Percentiles rank a stretch among this genome's conserved stretches.
phyloP scores from a whole-genome alignment of 1,140 invertebrate genomes.

The Magallana angulata region DNA sequence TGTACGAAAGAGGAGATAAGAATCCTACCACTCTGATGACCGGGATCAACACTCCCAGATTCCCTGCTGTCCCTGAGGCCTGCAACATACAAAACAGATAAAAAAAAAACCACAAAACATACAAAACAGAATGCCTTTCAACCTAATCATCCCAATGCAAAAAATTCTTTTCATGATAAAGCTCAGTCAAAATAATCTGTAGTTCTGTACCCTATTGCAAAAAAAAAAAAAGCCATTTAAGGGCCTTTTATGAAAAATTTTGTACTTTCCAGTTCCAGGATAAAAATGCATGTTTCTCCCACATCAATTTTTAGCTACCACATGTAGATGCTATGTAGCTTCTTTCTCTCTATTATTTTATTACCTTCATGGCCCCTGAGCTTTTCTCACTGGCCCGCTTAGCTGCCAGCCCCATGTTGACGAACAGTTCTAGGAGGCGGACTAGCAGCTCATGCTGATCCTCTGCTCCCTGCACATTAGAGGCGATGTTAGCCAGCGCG shows the following conservation, averaged over 20 bases:
- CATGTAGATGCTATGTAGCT: no score
- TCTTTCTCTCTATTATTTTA: not conserved
- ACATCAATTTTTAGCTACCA: no score
- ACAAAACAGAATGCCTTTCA: no score
- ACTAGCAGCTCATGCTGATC: slow-evolving; percentile 93
- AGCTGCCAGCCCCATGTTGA: slow-evolving; percentile 97
- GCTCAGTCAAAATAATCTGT: no score
- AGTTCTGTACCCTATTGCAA: no score
- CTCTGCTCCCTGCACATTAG: slow-evolving; percentile 92
- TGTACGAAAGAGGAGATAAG: not conserved
- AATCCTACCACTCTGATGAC: slow-evolving; percentile 89
- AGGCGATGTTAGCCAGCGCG: slow-evolving; percentile 87
- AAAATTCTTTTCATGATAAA: no score
- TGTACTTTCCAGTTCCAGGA: no score
- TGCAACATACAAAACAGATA: slow-evolving; percentile 67
- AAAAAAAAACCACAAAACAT: no score
- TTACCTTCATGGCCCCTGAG: slow-evolving; percentile 85
- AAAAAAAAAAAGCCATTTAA: no score
- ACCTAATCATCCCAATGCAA: no score
- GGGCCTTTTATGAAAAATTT: no score
- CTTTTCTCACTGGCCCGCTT: slow-evolving; percentile 95
- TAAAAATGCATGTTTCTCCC: no score
- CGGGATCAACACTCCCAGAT: slow-evolving; percentile 97
- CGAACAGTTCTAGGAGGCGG: slow-evolving; percentile 95
- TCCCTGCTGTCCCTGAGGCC: slow-evolving; percentile 96